These are phyloP conservation scores for Aplysia californica DNA, from an alignment of 1,140 invertebrate species.

Conservation along the genomic window DNA sequence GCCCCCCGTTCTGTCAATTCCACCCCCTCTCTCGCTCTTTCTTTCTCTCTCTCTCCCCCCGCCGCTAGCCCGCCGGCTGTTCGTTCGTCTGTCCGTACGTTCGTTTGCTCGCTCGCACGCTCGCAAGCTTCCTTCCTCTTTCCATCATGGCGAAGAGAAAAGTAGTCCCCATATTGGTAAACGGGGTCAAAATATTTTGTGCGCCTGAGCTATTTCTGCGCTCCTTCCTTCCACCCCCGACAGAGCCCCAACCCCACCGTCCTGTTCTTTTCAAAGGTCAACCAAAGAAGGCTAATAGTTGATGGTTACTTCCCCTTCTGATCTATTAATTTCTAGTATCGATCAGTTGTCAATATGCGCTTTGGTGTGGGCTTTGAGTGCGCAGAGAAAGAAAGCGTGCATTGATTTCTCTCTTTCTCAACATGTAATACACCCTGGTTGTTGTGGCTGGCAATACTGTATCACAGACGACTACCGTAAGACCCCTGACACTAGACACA, in stretches of 20 bases:
- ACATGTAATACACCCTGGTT: not conserved
- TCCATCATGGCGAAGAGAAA: constrained; percentile 9
- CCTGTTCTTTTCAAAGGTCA: constrained; percentile 27
- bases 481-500: too few species aligned
- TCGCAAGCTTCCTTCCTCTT: too few species aligned
- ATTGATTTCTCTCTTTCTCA: constrained; percentile 18
- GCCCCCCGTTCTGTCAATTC: too few species aligned
- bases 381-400: constrained; percentile 9
- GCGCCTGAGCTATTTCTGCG: constrained; percentile 19
- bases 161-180: constrained; percentile 19
- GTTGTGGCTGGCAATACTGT: not conserved
- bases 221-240: constrained; percentile 17
- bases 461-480: not conserved
- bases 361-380: constrained; percentile 7
- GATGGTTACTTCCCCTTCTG: constrained; percentile 22
- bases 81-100: too few species aligned
- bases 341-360: constrained; percentile 15
- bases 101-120: too few species aligned
- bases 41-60: too few species aligned
- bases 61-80: too few species aligned
- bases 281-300: constrained; percentile 21
- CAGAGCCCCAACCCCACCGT: constrained; percentile 24
- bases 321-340: constrained; percentile 22
- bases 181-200: constrained; percentile 15
- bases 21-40: too few species aligned